phyloP scores from a whole-genome alignment of 2,888 invertebrate species.

The Nysson spinosus region DNA sequence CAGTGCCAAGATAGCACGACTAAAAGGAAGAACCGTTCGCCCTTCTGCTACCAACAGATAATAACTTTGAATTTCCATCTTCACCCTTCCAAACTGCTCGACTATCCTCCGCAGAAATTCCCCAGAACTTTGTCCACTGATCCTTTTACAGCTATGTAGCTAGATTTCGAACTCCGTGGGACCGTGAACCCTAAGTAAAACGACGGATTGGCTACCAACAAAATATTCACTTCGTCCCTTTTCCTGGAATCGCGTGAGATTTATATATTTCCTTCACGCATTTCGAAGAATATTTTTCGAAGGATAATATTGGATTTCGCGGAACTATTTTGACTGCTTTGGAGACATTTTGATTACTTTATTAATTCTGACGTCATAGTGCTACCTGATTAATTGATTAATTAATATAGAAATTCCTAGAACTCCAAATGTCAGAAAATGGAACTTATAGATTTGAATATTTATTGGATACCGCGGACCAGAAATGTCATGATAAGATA shows the following conservation, averaged over 20 bases:
- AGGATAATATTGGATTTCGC: too few species aligned
- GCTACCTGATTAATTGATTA: too few species aligned
- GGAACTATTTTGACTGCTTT: too few species aligned
- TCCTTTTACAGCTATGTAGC: constrained; percentile 29
- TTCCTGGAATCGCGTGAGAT: constrained; percentile 26
- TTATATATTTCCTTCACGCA: constrained; percentile 24
- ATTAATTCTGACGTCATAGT: too few species aligned
- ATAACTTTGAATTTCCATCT: constrained; percentile 63
- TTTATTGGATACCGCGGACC: too few species aligned
- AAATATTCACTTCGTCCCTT: constrained; percentile 45
- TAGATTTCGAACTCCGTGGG: constrained; percentile 30
- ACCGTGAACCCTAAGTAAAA: constrained; percentile 31
- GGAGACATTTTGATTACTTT: too few species aligned
- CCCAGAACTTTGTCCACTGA: constrained; percentile 42
- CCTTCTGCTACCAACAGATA: constrained; percentile 66
- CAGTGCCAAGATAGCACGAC: constrained; percentile 17
- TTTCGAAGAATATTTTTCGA: too few species aligned
- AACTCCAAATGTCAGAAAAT: too few species aligned
- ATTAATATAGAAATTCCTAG: too few species aligned
- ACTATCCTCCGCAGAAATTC: constrained; percentile 45
- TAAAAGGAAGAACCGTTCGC: constrained; percentile 26
- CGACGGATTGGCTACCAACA: constrained; percentile 30
- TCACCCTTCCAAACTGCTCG: constrained; percentile 23
- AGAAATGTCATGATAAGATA: too few species aligned
- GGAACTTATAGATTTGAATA: too few species aligned